Evolutionary conservation across 2,888 invertebrate species (phyloP), one percentile per base, ranked within the genome.

Genomic region (Pandemis cinnamomeana): DNA sequence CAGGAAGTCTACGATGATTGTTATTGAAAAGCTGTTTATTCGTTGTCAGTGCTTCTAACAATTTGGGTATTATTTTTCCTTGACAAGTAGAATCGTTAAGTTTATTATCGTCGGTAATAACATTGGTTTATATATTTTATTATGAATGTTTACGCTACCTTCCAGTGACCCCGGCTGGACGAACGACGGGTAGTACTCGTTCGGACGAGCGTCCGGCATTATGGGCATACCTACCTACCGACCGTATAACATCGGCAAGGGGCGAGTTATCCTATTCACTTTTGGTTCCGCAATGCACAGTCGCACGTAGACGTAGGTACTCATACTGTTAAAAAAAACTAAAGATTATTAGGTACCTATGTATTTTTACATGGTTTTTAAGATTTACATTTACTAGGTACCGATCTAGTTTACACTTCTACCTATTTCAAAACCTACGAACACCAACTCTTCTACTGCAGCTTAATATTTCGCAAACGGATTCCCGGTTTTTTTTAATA

Each of bases 111-210:
- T 20, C 41, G 2, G 60, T 51, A 67, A 60, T 67, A 61, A 61
- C 66, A 71, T 61, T 66, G 66, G 66, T 46, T 62, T 53, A 42
- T 61, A 71, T 71, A 64, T 44, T 71, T 63, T 55, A 63, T 44
- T 66, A 71, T 60, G 71, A 60, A 71, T 71, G 71, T 71, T 71
- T 71, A 71, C 60, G 71, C 60, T 71, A 67, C 66, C 71, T 71
- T 71, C 71, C 66, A 71, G 64, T 51, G 71, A 71, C 71, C 71
- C 71, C 71, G 60, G 13, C 27, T 11, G 13, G 66, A 42, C 36
- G 48, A 51, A 41, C 51, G 62, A 58, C 69, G 53, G n/a, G 36
- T 66, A 48, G 36, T 66, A 48, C 41, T 53, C 62, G 62, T 11
- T 27, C 67, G 67, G 42, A 41, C 27, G 15, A 55, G 7, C 20